phyloP scores from a whole-genome alignment of 2,888 invertebrate species.

The Hirtodrosophila alboralis region DNA sequence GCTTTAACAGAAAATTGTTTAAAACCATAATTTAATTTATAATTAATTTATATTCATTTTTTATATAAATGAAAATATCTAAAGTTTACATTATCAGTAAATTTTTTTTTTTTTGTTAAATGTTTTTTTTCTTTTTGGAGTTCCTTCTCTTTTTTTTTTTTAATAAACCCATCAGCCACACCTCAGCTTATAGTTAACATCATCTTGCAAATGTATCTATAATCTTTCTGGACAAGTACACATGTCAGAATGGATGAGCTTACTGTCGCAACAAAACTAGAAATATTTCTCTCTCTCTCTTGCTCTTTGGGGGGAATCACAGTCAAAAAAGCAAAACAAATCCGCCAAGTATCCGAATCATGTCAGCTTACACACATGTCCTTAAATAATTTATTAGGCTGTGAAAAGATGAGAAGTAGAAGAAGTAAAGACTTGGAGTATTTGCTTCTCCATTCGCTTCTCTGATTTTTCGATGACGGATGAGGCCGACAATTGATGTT shows the following conservation, averaged over 20 bases:
- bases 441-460: too few relatives aligned
- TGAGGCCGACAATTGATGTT: constrained; percentile 32
- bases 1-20: too few relatives aligned
- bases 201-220: constrained; percentile 5
- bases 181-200: not conserved
- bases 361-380: constrained; percentile 58
- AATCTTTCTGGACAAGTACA: constrained; percentile 25
- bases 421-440: too few relatives aligned
- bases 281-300: constrained; percentile 17
- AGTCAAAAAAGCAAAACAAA: constrained; percentile 42
- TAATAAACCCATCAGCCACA: not conserved
- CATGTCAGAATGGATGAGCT: constrained; percentile 35
- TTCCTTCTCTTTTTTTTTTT: too few relatives aligned
- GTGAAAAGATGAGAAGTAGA: too few relatives aligned
- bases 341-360: constrained; percentile 59
- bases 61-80: too few relatives aligned
- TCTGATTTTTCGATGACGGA: constrained; percentile 13
- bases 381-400: constrained; percentile 68
- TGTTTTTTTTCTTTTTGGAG: too few relatives aligned
- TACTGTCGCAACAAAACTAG: too few relatives aligned
- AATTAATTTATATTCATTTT: too few relatives aligned
- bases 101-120: too few relatives aligned
- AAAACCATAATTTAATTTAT: too few relatives aligned
- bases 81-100: too few relatives aligned
- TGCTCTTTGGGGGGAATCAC: constrained; percentile 18